Conservation (phyloP, 1,140 invertebrate genomes). For the Drosophila lacteicornis region DNA sequence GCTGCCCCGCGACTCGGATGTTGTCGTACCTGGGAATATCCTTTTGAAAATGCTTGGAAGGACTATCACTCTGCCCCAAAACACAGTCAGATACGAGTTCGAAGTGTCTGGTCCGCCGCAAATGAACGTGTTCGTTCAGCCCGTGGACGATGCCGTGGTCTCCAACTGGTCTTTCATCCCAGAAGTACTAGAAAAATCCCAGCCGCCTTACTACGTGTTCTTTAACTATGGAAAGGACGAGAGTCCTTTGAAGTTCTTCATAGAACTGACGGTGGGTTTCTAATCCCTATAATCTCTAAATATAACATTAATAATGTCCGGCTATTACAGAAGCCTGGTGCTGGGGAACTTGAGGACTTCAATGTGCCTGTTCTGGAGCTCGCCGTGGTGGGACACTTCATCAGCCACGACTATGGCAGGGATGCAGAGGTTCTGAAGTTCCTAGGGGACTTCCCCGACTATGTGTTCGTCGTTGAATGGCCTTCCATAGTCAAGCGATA, state of each 20-base stretch:
- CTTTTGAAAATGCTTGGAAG: conserved; percentile 42
- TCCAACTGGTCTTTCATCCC: conserved; percentile 87
- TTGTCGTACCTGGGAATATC: conserved; percentile 30
- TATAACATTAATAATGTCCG: neutral
- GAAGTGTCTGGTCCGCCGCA: conserved; percentile 88
- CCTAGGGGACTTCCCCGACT: conserved; percentile 25
- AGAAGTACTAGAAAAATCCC: conserved; percentile 86
- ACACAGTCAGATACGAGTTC: conserved; percentile 58
- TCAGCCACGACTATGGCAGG: conserved; percentile 26
- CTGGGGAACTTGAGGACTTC: conserved; percentile 14
- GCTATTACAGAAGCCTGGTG: conserved; percentile 85
- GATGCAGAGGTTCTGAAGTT: conserved; percentile 32
- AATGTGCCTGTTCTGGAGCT: conserved; percentile 47
- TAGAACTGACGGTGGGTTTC: conserved; percentile 86
- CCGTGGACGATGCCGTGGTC: conserved; percentile 86
- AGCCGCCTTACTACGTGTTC: conserved; percentile 89
- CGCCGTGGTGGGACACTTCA: conserved; percentile 43
- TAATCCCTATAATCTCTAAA: neutral
- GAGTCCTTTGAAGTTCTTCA: conserved; percentile 87
- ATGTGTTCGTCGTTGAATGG: conserved; percentile 39
- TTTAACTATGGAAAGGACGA: conserved; percentile 87
- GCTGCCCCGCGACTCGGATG: conserved; percentile 39
- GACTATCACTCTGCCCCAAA: conserved; percentile 7
- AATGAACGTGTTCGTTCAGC: conserved; percentile 89
- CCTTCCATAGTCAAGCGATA: conserved; percentile 36